phyloP scores from a whole-genome alignment of 1,140 invertebrate genomes.

The Bombyx mandarina region DNA sequence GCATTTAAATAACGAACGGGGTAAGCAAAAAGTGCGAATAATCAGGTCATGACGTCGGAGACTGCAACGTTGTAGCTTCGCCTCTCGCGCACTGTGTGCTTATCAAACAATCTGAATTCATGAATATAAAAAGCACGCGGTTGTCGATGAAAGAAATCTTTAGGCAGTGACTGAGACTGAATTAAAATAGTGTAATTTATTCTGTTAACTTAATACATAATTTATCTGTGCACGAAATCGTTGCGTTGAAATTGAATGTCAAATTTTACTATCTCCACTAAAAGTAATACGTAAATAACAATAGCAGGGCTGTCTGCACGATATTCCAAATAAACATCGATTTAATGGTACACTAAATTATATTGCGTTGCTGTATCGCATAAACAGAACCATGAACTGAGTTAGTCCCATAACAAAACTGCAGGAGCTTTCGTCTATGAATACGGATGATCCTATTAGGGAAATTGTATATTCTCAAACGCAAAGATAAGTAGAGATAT shows the following conservation, averaged over 20 bases:
- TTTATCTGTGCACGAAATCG: not conserved
- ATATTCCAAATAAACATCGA: constrained; percentile 9
- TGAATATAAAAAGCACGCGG: constrained; percentile 18
- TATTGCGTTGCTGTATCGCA: constrained; percentile 17
- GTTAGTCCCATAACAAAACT: constrained; percentile 52
- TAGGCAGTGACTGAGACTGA: no score
- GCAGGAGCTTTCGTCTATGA: constrained; percentile 38
- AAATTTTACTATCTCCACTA: constrained; percentile 1
- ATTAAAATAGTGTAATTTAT: no score
- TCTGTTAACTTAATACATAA: not conserved
- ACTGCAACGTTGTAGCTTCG: not conserved
- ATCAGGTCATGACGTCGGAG: no score
- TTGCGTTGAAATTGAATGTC: no score
- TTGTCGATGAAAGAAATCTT: constrained; percentile 3
- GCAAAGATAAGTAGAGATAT: constrained; percentile 56
- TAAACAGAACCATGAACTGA: constrained; percentile 31
- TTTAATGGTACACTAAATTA: constrained; percentile 6
- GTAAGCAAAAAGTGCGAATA: no score
- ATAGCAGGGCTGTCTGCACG: not conserved
- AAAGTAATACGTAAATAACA: not conserved
- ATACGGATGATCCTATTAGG: constrained; percentile 61
- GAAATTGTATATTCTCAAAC: constrained; percentile 48
- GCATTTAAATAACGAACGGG: no score
- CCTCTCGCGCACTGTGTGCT: constrained; percentile 15
- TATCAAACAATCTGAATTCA: constrained; percentile 28